Evolutionary conservation across 2,888 invertebrate species (phyloP).

Genomic region (Lithophane semibrunnea): DNA sequence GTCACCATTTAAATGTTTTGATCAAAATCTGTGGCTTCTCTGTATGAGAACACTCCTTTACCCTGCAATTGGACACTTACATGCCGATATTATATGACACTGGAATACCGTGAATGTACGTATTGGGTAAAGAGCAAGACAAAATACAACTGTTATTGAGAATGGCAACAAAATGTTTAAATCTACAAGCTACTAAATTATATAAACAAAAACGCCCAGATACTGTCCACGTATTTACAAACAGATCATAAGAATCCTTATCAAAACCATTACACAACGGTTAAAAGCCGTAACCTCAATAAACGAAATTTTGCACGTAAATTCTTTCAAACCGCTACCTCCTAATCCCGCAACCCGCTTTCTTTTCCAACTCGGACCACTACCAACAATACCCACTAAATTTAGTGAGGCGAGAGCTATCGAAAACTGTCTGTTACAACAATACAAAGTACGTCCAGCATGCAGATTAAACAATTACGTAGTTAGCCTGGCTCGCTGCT

Average conservation of each 20-base stretch:
- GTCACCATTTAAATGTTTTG: no score
- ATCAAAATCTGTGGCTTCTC: background rate
- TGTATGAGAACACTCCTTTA: background rate
- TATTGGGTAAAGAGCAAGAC: background rate
- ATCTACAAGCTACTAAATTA: background rate
- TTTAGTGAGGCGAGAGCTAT: constrained; percentile 69
- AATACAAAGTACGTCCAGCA: constrained; percentile 62
- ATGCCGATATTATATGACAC: background rate
- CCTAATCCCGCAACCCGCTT: background rate
- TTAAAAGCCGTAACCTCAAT: background rate
- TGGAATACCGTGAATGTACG: background rate
- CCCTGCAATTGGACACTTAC: background rate
- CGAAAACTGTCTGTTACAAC: constrained; percentile 73
- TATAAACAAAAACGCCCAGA: background rate
- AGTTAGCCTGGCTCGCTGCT: constrained; percentile 59
- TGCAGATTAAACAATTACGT: constrained; percentile 70
- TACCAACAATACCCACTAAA: constrained; percentile 60
- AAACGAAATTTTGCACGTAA: background rate
- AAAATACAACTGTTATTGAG: background rate
- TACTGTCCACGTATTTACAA: background rate
- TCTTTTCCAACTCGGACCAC: constrained; percentile 43
- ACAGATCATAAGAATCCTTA: background rate
- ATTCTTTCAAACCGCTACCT: background rate
- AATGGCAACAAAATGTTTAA: background rate
- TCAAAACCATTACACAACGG: background rate